Conservation (phyloP, 1,140 invertebrate genomes). For the Littorina saxatilis region DNA sequence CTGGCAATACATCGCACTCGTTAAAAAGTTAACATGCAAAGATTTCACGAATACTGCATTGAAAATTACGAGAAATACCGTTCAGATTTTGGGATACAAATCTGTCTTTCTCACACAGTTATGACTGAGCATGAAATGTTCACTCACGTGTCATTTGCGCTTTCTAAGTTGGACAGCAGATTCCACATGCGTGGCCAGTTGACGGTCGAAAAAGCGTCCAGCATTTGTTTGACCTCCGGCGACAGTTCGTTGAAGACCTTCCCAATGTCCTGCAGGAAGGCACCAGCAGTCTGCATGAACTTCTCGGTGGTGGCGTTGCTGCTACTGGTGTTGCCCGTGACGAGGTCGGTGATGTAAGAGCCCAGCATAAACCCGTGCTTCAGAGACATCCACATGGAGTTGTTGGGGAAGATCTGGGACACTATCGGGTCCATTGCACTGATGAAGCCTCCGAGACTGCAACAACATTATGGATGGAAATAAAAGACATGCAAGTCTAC, state of each 20-base stretch:
- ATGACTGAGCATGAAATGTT: too few species aligned
- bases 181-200: not conserved
- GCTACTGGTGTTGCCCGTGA: not conserved
- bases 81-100: not conserved
- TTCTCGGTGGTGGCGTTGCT: not conserved
- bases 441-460: constrained; percentile 13
- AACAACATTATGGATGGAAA: constrained; percentile 5
- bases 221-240: not conserved
- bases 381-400: constrained; percentile 19
- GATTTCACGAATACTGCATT: not conserved
- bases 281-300: not conserved
- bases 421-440: not conserved
- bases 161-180: too few species aligned
- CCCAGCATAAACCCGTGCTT: not conserved
- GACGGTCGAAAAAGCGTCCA: not conserved
- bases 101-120: not conserved
- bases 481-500: not conserved
- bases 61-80: not conserved
- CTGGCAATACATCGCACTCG: too few species aligned
- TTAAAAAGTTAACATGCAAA: too few species aligned
- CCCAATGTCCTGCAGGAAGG: not conserved
- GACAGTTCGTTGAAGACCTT: not conserved
- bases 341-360: not conserved
- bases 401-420: constrained; percentile 14
- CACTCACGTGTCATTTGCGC: not conserved